These are phyloP conservation scores for Cettia cetti DNA, from an alignment of 2,113 vertebrate genomes.

Conservation along the genomic window DNA sequence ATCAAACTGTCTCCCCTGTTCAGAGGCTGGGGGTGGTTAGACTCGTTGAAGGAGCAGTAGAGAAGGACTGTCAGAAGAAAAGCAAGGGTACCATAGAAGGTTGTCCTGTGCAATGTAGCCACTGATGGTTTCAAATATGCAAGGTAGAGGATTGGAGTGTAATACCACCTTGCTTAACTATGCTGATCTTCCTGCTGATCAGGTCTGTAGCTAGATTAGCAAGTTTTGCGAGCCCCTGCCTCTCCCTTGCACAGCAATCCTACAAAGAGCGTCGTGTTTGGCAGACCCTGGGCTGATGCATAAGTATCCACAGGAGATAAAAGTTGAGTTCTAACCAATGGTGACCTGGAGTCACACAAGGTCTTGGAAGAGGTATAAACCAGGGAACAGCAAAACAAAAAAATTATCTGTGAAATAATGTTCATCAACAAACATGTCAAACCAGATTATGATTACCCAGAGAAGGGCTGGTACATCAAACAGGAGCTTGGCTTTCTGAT, in stretches of 20 bases:
- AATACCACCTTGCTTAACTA: not conserved
- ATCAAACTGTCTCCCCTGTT: not conserved
- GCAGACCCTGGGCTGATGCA: not conserved
- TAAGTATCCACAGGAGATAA: not conserved
- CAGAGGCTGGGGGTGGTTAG: not conserved
- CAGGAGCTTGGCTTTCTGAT: not conserved
- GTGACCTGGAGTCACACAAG: not conserved
- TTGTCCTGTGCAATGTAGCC: not conserved
- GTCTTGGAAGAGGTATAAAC: not conserved
- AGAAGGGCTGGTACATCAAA: not conserved
- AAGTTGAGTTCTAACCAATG: not conserved
- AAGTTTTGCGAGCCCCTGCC: not conserved
- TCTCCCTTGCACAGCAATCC: accelerated
- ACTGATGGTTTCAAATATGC: not conserved
- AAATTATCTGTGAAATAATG: not conserved
- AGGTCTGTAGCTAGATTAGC: not conserved
- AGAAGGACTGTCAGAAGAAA: not conserved
- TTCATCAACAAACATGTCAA: not conserved
- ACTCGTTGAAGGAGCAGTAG: not conserved
- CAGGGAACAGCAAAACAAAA: not conserved
- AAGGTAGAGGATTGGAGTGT: not conserved
- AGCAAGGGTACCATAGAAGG: not conserved
- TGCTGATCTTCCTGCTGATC: not conserved
- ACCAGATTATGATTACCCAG: not conserved
- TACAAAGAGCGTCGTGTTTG: accelerated